phyloP scores from a whole-genome alignment of 2,113 vertebrate genomes.

The Notiomystis cincta region DNA sequence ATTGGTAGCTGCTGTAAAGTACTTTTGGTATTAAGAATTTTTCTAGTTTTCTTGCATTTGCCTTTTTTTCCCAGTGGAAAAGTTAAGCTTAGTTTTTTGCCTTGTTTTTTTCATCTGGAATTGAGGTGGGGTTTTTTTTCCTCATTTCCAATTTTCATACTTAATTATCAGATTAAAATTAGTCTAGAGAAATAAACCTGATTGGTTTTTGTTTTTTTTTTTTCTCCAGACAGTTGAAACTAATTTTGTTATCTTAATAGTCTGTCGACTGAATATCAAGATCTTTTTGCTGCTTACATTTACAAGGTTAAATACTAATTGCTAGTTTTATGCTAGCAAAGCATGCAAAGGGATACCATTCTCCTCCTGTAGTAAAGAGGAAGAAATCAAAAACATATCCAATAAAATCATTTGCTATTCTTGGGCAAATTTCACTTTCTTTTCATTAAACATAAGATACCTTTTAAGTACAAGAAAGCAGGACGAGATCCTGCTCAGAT shows the following conservation, averaged over 20 bases:
- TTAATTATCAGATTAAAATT: not conserved
- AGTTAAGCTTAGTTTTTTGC: not conserved
- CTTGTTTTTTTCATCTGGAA: not conserved
- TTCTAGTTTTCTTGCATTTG: not conserved
- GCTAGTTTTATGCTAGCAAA: not conserved
- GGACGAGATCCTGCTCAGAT: not conserved
- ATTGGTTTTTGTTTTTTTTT: not conserved
- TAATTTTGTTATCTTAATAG: not conserved
- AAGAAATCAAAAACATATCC: not conserved
- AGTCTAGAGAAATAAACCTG: not conserved
- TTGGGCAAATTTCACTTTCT: not conserved
- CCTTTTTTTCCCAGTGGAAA: not conserved
- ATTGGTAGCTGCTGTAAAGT: not conserved
- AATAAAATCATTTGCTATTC: not conserved
- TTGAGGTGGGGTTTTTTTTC: not conserved
- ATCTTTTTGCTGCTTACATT: not conserved
- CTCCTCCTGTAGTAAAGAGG: not conserved
- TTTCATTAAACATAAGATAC: not conserved
- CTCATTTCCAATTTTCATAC: not conserved
- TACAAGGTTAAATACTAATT: not conserved
- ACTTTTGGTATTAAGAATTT: not conserved
- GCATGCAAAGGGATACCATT: fast-evolving
- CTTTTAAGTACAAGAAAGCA: not conserved
- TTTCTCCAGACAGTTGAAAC: not conserved
- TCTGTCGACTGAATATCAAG: not conserved